Percentiles rank a stretch among this genome's conserved stretches.
Conservation (phyloP, 2,113 vertebrate genomes). For the Sturnus vulgaris region DNA sequence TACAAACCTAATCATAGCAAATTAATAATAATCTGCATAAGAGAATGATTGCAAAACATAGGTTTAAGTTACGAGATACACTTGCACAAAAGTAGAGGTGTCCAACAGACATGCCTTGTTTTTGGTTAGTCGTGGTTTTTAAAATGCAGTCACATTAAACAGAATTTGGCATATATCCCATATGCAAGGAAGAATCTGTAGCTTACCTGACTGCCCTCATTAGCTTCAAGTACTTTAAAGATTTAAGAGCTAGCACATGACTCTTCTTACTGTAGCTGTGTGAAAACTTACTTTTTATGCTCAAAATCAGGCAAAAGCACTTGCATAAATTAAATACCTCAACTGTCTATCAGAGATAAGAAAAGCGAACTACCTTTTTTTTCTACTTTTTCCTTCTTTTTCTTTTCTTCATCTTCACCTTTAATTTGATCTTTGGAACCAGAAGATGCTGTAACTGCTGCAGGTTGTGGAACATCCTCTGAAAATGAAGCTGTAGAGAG, state of each 20-base stretch:
- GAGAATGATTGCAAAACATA: neutral
- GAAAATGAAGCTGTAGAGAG: conserved; percentile 53
- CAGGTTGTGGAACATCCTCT: conserved; percentile 25
- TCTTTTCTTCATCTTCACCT: conserved; percentile 78
- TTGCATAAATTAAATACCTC: neutral
- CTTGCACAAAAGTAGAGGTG: neutral
- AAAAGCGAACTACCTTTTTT: conserved; percentile 83
- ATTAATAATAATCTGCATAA: neutral
- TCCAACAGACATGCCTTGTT: neutral
- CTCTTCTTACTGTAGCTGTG: neutral
- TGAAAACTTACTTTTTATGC: neutral
- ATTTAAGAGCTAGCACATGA: neutral
- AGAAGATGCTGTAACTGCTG: conserved; percentile 28
- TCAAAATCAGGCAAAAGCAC: neutral
- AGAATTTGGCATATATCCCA: neutral
- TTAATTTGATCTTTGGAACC: conserved; percentile 59
- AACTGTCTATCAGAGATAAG: neutral
- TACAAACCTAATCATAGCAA: neutral
- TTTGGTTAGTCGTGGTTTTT: neutral
- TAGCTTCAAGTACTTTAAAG: neutral
- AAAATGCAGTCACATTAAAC: neutral
- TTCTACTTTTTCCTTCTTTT: conserved; percentile 84
- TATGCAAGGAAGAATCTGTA: neutral
- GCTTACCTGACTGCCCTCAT: neutral
- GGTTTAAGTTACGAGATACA: neutral